A percentile compares a stretch with the other conserved stretches of the same genome.
Evolutionary conservation across 2,888 invertebrate species (phyloP).

Genomic region (Meandrusa payeni): DNA sequence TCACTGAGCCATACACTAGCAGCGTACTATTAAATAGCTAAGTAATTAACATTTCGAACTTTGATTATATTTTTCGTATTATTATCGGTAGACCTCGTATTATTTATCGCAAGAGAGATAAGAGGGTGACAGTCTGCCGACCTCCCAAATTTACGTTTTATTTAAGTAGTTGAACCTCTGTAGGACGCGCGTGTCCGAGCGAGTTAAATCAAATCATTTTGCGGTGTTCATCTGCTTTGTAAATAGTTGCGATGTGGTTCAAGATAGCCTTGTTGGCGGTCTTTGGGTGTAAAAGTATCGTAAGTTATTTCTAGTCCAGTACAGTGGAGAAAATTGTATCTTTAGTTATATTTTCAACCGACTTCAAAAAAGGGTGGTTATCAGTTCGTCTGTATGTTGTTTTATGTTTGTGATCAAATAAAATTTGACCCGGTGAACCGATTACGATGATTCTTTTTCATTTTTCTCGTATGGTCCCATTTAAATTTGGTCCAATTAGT

Average conservation of each 20-base stretch:
- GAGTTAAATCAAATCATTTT: conserved; percentile 11
- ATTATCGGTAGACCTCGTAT: neutral
- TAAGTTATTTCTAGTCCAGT: conserved; percentile 47
- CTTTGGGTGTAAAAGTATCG: conserved; percentile 44
- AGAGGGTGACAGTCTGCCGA: conserved; percentile 33
- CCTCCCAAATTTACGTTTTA: conserved; percentile 33
- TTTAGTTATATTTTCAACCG: too few relatives aligned
- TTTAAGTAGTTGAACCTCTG: conserved; percentile 9
- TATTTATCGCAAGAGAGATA: conserved; percentile 33
- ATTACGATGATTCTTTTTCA: too few relatives aligned
- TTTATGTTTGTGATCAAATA: too few relatives aligned
- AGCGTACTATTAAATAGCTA: too few relatives aligned
- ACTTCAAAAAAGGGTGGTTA: too few relatives aligned
- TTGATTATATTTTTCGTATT: neutral
- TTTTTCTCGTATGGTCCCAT: too few relatives aligned
- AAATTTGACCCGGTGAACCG: too few relatives aligned
- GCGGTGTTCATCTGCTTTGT: conserved; percentile 3
- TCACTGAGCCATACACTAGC: too few relatives aligned
- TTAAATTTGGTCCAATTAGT: too few relatives aligned
- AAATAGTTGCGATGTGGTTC: conserved; percentile 45
- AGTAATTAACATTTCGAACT: too few relatives aligned
- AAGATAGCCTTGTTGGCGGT: conserved; percentile 42
- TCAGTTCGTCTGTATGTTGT: too few relatives aligned
- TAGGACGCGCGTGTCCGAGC: neutral
- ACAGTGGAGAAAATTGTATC: too few relatives aligned